phyloP scores from a whole-genome alignment of 2,797 vertebrate genomes.

The Epinephelus malabaricus region DNA sequence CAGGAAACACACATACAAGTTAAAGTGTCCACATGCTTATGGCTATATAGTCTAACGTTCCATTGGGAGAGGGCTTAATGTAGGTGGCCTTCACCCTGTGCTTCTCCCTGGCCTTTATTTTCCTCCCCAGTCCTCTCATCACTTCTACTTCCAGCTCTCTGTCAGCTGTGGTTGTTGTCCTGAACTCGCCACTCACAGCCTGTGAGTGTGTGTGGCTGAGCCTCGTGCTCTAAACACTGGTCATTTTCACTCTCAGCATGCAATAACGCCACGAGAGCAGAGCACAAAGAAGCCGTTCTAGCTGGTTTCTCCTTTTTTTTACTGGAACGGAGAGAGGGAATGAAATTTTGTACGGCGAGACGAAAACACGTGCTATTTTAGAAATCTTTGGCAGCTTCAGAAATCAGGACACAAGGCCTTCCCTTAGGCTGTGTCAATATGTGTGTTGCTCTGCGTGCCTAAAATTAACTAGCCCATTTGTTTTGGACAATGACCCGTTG shows the following conservation, averaged over 20 bases:
- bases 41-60: not conserved
- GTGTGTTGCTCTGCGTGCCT: slow-evolving; percentile 24
- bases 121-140: slow-evolving; percentile 24
- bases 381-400: slow-evolving; percentile 32
- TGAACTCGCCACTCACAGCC: not conserved
- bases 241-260: slow-evolving; percentile 15
- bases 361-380: slow-evolving; percentile 22
- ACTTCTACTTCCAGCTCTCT: slow-evolving; percentile 20
- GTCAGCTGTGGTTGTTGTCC: not conserved
- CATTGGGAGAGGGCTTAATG: not conserved
- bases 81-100: not conserved
- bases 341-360: slow-evolving; percentile 13
- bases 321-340: not conserved
- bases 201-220: slow-evolving; percentile 13
- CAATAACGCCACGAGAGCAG: slow-evolving; percentile 1
- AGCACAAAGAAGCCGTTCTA: slow-evolving; percentile 13
- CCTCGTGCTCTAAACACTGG: slow-evolving; percentile 11
- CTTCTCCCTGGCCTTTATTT: slow-evolving; percentile 27
- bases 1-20: not conserved
- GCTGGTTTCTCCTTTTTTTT: not conserved
- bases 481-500: slow-evolving; percentile 43
- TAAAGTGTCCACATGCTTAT: not conserved
- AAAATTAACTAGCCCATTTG: slow-evolving; percentile 43
- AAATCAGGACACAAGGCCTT: slow-evolving; percentile 30
- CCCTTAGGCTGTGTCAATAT: slow-evolving; percentile 23